A percentile compares a stretch with the other conserved stretches of the same genome.
Conservation (phyloP, 2,888 invertebrate species). For the Dryadula phaetusa region DNA sequence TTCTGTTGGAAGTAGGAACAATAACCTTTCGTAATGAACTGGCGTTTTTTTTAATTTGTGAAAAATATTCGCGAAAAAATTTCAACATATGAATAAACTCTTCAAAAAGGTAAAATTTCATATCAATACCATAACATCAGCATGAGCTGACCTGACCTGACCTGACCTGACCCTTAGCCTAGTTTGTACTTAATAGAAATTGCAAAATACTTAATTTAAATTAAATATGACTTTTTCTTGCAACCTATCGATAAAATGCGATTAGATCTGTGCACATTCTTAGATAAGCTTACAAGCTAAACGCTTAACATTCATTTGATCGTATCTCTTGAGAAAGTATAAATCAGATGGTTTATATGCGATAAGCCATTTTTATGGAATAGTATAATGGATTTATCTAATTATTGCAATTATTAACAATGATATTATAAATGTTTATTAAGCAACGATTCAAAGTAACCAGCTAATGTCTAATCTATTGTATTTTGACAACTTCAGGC, state of each 20-base stretch:
- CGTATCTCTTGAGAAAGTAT: constrained; percentile 10
- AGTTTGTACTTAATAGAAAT: background rate
- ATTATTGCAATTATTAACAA: background rate
- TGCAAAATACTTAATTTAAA: background rate
- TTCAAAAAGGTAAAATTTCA: no score
- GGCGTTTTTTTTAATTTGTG: background rate
- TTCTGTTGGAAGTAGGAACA: constrained; percentile 8
- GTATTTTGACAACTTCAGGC: no score
- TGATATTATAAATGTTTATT: background rate
- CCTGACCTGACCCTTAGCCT: no score
- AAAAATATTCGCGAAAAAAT: background rate
- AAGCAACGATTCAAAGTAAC: background rate
- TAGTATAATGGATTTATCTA: background rate
- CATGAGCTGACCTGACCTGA: no score
- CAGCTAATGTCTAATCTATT: no score
- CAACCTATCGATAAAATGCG: background rate
- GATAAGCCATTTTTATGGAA: background rate
- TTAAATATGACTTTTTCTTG: background rate
- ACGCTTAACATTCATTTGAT: constrained; percentile 20
- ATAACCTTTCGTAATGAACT: constrained; percentile 1
- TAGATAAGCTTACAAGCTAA: constrained; percentile 12
- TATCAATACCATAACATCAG: no score
- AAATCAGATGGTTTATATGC: background rate
- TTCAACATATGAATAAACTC: no score
- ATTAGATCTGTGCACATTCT: constrained; percentile 6